Conservation (phyloP, 2,888 invertebrate genomes). For the Geotrupes spiniger region DNA sequence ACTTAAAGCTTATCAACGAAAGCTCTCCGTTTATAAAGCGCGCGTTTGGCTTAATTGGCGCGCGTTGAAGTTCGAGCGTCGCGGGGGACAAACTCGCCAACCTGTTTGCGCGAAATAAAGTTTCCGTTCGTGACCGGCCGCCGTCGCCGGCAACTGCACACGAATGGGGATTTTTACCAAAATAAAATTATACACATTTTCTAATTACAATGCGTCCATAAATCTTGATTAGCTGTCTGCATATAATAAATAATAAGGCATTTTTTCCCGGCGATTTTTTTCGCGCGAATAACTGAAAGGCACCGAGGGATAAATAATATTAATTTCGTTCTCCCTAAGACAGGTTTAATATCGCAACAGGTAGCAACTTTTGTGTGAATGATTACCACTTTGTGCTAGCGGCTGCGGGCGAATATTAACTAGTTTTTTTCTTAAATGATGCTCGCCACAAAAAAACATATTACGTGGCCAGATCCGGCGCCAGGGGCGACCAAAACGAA, state of each 20-base stretch:
- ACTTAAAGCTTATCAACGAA: too few species aligned
- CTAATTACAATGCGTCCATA: background rate
- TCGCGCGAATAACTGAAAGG: slow-evolving; percentile 17
- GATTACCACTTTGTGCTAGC: slow-evolving; percentile 28
- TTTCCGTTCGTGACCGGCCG: too few species aligned
- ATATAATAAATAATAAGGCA: slow-evolving; percentile 4
- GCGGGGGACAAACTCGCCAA: too few species aligned
- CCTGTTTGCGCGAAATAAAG: too few species aligned
- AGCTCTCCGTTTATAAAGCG: too few species aligned
- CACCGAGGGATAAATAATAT: slow-evolving; percentile 20
- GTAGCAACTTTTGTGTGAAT: slow-evolving; percentile 28
- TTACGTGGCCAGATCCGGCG: slow-evolving; percentile 1
- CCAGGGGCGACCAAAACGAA: too few species aligned
- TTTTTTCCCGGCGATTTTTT: slow-evolving; percentile 9
- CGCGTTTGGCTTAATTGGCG: too few species aligned
- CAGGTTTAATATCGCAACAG: slow-evolving; percentile 26
- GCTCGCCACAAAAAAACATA: slow-evolving; percentile 15
- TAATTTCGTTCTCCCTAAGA: slow-evolving; percentile 19
- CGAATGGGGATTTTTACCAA: too few species aligned
- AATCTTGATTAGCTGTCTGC: slow-evolving; percentile 7
- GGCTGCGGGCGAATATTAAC: slow-evolving; percentile 28
- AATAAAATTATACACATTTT: too few species aligned
- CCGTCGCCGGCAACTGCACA: too few species aligned
- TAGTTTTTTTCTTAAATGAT: slow-evolving; percentile 21
- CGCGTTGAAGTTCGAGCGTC: too few species aligned